Evolutionary conservation across 2,888 invertebrate genomes (phyloP).

Genomic region (Andrena minutula): DNA sequence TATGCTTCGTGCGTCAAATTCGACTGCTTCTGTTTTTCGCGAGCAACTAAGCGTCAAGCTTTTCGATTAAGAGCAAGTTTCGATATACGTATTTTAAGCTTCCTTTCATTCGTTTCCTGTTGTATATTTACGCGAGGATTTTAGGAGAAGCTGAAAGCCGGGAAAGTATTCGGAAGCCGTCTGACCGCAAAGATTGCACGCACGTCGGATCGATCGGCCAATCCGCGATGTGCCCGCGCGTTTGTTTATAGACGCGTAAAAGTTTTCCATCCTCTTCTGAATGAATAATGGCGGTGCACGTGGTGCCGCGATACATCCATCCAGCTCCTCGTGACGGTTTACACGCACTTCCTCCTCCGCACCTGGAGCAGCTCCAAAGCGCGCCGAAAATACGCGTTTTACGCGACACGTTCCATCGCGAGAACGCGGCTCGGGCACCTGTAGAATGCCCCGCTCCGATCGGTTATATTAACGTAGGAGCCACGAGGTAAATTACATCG

Average conservation of each 20-base stretch:
- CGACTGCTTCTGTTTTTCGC: too few relatives aligned
- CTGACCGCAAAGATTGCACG: background rate
- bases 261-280: conserved; percentile 25
- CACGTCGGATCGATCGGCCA: background rate
- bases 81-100: too few relatives aligned
- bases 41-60: too few relatives aligned
- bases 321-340: conserved; percentile 41
- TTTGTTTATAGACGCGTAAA: background rate
- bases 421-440: conserved; percentile 67
- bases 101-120: too few relatives aligned
- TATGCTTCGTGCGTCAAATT: too few relatives aligned
- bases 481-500: conserved; percentile 48
- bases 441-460: conserved; percentile 61
- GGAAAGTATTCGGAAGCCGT: background rate
- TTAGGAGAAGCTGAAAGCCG: too few relatives aligned
- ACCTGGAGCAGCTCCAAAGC: conserved; percentile 70
- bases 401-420: conserved; percentile 47
- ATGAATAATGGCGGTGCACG: conserved; percentile 43
- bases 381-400: conserved; percentile 68
- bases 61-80: too few relatives aligned
- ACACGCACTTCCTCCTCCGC: conserved; percentile 61
- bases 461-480: conserved; percentile 47
- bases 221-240: background rate
- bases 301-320: conserved; percentile 40
- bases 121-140: too few relatives aligned